Percentiles rank a stretch among this genome's conserved stretches.
phyloP scores from a whole-genome alignment of 53 echinoderm and acorn worm species.

The Paelopatides confundens region DNA sequence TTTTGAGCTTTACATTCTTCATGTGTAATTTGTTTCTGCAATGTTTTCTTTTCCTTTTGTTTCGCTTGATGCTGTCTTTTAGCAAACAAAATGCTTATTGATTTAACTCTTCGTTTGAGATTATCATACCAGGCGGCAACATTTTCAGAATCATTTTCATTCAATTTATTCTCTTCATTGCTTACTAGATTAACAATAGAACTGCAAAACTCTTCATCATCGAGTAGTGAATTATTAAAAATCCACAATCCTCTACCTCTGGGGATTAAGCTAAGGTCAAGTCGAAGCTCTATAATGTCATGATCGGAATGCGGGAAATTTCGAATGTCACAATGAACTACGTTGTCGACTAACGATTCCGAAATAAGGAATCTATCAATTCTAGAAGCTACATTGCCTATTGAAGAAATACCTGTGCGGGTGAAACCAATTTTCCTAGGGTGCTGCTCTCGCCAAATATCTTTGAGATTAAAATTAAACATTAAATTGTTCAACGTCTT shows the following conservation, averaged over 20 bases:
- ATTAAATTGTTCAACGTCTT: not conserved
- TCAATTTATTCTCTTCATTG: not conserved
- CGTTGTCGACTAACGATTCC: no score
- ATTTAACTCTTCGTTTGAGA: not conserved
- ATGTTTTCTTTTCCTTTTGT: not conserved
- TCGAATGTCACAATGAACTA: no score
- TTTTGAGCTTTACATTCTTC: not conserved
- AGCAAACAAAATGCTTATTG: not conserved
- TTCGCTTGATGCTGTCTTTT: not conserved
- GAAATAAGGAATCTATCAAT: not conserved
- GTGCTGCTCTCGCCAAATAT: not conserved
- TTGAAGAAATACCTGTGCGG: not conserved
- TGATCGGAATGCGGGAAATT: no score
- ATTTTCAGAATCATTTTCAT: no score
- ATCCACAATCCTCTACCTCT: not conserved
- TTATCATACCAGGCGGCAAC: slow-evolving; percentile 1
- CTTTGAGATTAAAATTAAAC: not conserved
- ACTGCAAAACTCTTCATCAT: not conserved
- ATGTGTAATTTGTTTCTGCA: not conserved
- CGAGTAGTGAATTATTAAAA: not conserved
- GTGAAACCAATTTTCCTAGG: not conserved
- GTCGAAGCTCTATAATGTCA: not conserved
- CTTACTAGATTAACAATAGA: not conserved
- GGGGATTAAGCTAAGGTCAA: not conserved
- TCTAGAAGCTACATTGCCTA: not conserved